These are phyloP conservation scores for Petrocephalus sullivani DNA, from an alignment of 2,797 vertebrate species.

Conservation along the genomic window DNA sequence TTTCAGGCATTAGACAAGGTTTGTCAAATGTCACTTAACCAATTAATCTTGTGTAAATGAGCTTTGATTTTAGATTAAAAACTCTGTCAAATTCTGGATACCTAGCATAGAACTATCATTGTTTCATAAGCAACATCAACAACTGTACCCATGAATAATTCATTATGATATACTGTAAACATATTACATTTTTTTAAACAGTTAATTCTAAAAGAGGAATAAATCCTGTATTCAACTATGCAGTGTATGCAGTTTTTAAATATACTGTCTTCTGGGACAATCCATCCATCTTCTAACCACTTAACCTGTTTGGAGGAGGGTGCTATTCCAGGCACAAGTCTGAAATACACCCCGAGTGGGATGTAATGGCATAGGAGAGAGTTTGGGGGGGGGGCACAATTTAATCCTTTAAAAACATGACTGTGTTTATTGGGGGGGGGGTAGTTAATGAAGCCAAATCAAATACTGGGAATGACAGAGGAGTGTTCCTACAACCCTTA, in stretches of 20 bases:
- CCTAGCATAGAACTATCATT: not conserved
- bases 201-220: not conserved
- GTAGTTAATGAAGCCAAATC: not conserved
- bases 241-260: not conserved
- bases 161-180: not conserved
- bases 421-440: too few relatives aligned
- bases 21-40: not conserved
- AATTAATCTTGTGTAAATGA: not conserved
- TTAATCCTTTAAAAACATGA: too few relatives aligned
- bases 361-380: not conserved
- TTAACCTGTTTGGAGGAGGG: not conserved
- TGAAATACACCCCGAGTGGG: not conserved
- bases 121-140: not conserved
- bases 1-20: not conserved
- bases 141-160: not conserved
- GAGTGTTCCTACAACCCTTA: not conserved
- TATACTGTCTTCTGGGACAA: not conserved
- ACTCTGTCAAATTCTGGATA: not conserved
- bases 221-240: not conserved
- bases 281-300: not conserved
- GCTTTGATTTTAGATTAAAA: not conserved
- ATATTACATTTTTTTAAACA: not conserved
- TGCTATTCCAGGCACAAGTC: not conserved
- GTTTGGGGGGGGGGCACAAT: not conserved
- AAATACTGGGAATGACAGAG: not conserved